Percentiles rank a stretch among this genome's conserved stretches.
phyloP scores from a whole-genome alignment of 2,113 vertebrate genomes.

The Verasper variegatus region DNA sequence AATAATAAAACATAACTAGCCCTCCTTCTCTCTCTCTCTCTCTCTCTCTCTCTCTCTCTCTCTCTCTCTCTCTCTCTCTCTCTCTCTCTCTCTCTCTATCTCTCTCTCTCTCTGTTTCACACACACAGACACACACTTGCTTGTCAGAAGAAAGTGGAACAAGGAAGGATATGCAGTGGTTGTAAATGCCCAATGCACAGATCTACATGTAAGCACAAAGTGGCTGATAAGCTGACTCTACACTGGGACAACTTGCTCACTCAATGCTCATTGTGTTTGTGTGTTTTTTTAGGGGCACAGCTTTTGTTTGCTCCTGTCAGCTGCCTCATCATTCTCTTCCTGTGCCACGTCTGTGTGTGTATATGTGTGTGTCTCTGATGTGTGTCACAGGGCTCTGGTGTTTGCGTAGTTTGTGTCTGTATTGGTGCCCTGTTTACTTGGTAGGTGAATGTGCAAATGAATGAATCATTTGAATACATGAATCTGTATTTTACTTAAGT shows the following conservation, averaged over 20 bases:
- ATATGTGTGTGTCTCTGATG: background rate
- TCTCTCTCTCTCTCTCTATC: constrained; percentile 1
- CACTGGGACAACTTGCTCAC: constrained; percentile 41
- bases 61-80: background rate
- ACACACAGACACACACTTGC: background rate
- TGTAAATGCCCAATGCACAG: constrained; percentile 43
- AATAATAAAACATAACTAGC: constrained; percentile 28
- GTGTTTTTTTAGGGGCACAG: constrained; percentile 73
- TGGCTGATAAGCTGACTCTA: constrained; percentile 55
- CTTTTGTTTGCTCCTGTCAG: constrained; percentile 69
- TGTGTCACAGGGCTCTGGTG: background rate
- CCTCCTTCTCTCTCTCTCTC: background rate
- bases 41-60: background rate
- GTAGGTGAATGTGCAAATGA: too few relatives aligned
- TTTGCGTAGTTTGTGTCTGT: too few relatives aligned
- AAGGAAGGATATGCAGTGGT: constrained; percentile 55
- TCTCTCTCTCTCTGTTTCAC: background rate
- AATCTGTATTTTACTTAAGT: too few relatives aligned
- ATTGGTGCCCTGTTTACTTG: too few relatives aligned
- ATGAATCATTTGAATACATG: too few relatives aligned
- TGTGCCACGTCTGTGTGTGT: constrained; percentile 17
- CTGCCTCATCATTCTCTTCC: constrained; percentile 60
- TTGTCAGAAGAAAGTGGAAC: constrained; percentile 20
- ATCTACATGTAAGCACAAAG: constrained; percentile 47
- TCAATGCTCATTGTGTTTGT: constrained; percentile 75